Base-by-base conservation (phyloP, 1,140 invertebrate species). In the Drosophila pectinifera region DNA sequence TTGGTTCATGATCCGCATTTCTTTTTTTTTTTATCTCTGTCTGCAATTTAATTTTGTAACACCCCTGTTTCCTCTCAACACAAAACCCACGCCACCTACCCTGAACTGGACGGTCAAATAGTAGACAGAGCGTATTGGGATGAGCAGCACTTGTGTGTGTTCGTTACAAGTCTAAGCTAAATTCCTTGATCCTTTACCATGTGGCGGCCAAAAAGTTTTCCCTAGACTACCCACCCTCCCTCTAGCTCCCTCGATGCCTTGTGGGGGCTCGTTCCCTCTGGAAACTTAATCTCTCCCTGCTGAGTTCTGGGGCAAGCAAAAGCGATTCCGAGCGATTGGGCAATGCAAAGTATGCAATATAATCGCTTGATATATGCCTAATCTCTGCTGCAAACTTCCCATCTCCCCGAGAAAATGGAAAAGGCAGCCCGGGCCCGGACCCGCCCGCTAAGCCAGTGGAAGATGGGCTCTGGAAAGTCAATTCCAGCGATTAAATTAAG, bases 401-500 rank as follows among this genome's bases (percentile, higher is more conserved):
- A 68, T 43, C 63, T 69, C 48, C 22, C 43, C 24, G 48, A 31
- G 20, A 54, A 59, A 43, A 48, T 28, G 38, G 18, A 38, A 69
- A 58, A 72, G 16, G 48, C 42, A 61, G 61, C 49, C 48, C 28
- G 36, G 18, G 18, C 58, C 59, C 41, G 22, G 22, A 18, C 18
- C 26, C 58, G 26, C 28, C 43, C 48, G 62, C 59, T 88, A 83
- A 88, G 80, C 53, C 73, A 48, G 59, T 42, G 62, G 58, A 45
- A 74, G 68, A 56, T 72, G 76, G 68, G 68, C 59, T 77, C 69
- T 69, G 73, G 84, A 84, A 85, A 89, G 84, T 89, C 84, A 89
- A 89, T 89, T 89, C 70, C 77, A 80, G 80, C 84, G 85, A 89
- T 89, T 89, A 89, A 89, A 89, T 89, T 89, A 89, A 89, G 80